A percentile compares a stretch with the other conserved stretches of the same genome.
Evolutionary conservation across 2,888 invertebrate species (phyloP).

Genomic region (Automeris io): DNA sequence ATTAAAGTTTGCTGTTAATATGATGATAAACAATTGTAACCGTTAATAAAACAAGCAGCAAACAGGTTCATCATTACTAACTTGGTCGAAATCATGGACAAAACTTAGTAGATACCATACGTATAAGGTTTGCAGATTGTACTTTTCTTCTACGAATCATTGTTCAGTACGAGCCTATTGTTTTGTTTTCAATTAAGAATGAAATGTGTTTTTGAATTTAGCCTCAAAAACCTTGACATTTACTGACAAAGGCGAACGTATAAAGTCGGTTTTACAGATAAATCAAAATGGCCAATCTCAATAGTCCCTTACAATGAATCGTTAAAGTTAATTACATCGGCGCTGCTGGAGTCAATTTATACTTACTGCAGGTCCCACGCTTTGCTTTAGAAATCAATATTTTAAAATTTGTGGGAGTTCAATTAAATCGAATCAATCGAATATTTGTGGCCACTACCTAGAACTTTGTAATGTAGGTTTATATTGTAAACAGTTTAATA

Average conservation of each 20-base stretch:
- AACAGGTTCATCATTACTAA: too few relatives aligned
- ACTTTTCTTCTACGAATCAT: constrained; percentile 18
- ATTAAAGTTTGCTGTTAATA: too few relatives aligned
- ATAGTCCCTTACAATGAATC: constrained; percentile 34
- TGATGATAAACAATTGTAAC: too few relatives aligned
- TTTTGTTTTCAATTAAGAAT: constrained; percentile 29
- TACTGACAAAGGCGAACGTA: constrained; percentile 41
- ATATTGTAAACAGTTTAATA: too few relatives aligned
- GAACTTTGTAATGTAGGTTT: too few relatives aligned
- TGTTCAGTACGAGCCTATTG: constrained; percentile 18
- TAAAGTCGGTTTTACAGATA: constrained; percentile 35
- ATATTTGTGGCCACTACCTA: too few relatives aligned
- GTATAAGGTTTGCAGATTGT: background rate
- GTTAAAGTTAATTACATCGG: constrained; percentile 37
- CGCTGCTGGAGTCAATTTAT: constrained; percentile 19
- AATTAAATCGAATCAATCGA: too few relatives aligned
- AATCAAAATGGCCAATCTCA: constrained; percentile 34
- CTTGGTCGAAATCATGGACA: too few relatives aligned
- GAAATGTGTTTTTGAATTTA: constrained; percentile 24
- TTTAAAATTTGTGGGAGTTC: background rate
- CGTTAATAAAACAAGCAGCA: too few relatives aligned
- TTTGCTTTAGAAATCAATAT: constrained; percentile 24
- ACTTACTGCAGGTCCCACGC: constrained; percentile 28
- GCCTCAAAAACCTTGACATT: constrained; percentile 40
- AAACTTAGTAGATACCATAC: too few relatives aligned